A percentile compares a stretch with the other conserved stretches of the same genome.
Evolutionary conservation across 2,888 invertebrate species (phyloP).

Genomic region (Bhutanitis thaidina): DNA sequence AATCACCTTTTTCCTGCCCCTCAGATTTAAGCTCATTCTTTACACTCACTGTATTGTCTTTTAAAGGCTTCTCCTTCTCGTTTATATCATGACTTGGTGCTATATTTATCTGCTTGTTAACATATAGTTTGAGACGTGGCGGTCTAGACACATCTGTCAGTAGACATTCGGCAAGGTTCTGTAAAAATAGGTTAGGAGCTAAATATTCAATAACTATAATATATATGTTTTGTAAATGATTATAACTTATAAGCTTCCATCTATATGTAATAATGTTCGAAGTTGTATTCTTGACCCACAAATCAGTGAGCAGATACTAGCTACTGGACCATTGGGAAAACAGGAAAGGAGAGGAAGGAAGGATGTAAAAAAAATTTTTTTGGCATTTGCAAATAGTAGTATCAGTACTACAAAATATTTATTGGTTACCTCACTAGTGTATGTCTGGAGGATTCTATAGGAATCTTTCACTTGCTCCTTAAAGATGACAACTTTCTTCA

Average conservation of each 20-base stretch:
- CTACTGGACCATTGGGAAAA: too few relatives aligned
- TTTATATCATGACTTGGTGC: slow-evolving; percentile 20
- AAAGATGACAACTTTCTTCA: slow-evolving; percentile 46
- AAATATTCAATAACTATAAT: too few relatives aligned
- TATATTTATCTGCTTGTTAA: slow-evolving; percentile 29
- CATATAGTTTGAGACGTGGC: slow-evolving; percentile 38
- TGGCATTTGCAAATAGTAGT: too few relatives aligned
- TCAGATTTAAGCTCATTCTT: slow-evolving; percentile 14
- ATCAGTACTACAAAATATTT: too few relatives aligned
- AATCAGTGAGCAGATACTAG: too few relatives aligned
- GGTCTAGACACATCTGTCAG: slow-evolving; percentile 47
- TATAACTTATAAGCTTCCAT: too few relatives aligned
- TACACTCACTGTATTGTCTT: slow-evolving; percentile 8
- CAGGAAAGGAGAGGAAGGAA: too few relatives aligned
- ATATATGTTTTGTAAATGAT: too few relatives aligned
- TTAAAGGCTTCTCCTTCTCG: slow-evolving; percentile 8
- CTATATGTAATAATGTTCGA: too few relatives aligned
- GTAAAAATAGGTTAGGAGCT: slow-evolving; percentile 17
- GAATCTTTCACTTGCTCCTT: slow-evolving; percentile 59
- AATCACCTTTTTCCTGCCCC: slow-evolving; percentile 1
- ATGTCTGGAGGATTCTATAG: slow-evolving; percentile 54
- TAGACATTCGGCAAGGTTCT: slow-evolving; percentile 53
- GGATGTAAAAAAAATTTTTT: too few relatives aligned
- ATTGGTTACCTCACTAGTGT: slow-evolving; percentile 53
- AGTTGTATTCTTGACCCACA: too few relatives aligned